Base-by-base conservation (phyloP, 2,797 vertebrate genomes). In the Hephaestus fuliginosus region DNA sequence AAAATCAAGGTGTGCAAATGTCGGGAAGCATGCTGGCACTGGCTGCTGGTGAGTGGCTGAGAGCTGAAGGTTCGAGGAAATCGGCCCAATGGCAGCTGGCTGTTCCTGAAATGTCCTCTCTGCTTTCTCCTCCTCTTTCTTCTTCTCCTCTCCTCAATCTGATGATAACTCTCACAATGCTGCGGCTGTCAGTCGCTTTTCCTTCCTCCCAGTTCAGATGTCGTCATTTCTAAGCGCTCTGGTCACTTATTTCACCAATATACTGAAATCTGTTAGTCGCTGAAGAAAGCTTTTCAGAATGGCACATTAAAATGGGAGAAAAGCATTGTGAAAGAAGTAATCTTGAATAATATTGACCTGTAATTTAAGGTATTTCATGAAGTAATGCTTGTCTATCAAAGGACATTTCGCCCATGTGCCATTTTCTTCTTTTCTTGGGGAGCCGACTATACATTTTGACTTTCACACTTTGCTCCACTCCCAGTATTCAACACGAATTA, bases 41-140 rank as follows among this genome's bases (percentile, higher is more conserved):
- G 96, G 97, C 97, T 97, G 96, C 94, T 94, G 95, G 95, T 96
- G 96, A 96, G 95, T 95, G 96, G 97, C 97, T 97, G 96, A 95
- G 94, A 96, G 96, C 96, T 96, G 93, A 87, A 91, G 86, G 88
- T 95, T 71, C 2, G n/a, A 90, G 88, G 88, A 94, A 81, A 93
- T 89, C 52, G 75, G 92, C 90, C 84, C 80, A 80, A 67, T 64
- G 61, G 86, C 84, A 72, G 85, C 87, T 85, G 83, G 80, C 87
- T 85, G 83, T 85, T 83, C 86, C 78, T 91, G 53, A 85, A 84
- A 88, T 81, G 74, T 82, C 68, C 80, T 83, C 80, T 84, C 64
- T 84, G 80, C 89, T 92, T 83, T 86, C 86, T 84, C 30, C 30
- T 33, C 30, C 30, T 33, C 30, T 33, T 33, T 83, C 67, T 84